Evolutionary conservation across 2,888 invertebrate genomes (phyloP).

Genomic region (Steinernema scapterisci): DNA sequence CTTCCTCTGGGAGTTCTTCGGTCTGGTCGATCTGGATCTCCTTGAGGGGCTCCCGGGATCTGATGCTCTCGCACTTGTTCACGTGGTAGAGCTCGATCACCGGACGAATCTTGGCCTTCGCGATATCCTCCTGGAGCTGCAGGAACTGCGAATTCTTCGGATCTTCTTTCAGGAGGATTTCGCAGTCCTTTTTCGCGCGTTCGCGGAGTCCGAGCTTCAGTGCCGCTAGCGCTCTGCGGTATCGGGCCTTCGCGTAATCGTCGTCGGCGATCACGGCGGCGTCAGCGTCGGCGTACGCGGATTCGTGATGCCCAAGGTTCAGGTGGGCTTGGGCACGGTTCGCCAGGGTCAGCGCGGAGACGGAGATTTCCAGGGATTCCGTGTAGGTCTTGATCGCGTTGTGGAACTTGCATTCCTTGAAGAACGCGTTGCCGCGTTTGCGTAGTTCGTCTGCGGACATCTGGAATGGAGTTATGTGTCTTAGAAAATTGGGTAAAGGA

Average conservation of each 20-base stretch:
- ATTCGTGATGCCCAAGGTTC: constrained; percentile 33
- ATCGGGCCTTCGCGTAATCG: constrained; percentile 13
- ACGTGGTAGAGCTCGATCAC: background rate
- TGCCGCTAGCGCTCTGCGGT: background rate
- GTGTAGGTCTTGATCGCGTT: constrained; percentile 15
- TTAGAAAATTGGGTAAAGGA: background rate
- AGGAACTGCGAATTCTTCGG: constrained; percentile 8
- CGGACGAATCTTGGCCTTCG: background rate
- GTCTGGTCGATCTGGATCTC: background rate
- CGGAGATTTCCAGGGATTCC: background rate
- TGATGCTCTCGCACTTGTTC: constrained; percentile 3
- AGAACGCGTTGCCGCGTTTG: constrained; percentile 10
- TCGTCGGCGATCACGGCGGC: background rate
- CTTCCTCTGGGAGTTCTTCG: background rate
- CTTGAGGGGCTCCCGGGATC: background rate
- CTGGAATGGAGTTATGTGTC: background rate
- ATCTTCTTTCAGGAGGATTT: constrained; percentile 2
- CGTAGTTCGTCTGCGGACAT: constrained; percentile 22
- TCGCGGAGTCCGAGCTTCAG: constrained; percentile 6
- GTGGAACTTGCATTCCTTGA: constrained; percentile 19
- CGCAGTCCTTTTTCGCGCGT: background rate
- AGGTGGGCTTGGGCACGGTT: constrained; percentile 27
- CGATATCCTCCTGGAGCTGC: background rate
- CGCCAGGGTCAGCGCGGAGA: constrained; percentile 7
- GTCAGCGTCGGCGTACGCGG: constrained; percentile 17